phyloP scores from a whole-genome alignment of 2,797 vertebrate genomes.

The Poeciliopsis infans region DNA sequence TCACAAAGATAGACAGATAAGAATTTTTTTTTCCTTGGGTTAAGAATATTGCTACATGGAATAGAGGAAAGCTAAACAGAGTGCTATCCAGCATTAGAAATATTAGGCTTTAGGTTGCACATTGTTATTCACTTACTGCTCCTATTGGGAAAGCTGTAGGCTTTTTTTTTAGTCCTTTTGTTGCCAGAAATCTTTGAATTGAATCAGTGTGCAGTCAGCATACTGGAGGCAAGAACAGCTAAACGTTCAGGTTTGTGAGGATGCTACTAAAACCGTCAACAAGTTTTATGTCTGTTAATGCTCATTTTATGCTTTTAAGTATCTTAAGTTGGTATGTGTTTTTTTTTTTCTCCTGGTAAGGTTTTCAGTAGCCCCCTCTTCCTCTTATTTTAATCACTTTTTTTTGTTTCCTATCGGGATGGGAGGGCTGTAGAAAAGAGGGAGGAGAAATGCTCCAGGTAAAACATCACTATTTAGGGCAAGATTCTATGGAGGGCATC shows the following conservation, averaged over 20 bases:
- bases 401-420: constrained; percentile 72
- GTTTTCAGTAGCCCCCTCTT: constrained; percentile 42
- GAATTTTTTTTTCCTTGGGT: constrained; percentile 51
- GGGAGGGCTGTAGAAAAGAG: constrained; percentile 46
- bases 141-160: constrained; percentile 76
- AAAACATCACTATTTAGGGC: constrained; percentile 85
- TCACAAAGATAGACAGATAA: constrained; percentile 79
- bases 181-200: constrained; percentile 72
- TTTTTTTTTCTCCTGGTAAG: constrained; percentile 41
- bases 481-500: constrained; percentile 82
- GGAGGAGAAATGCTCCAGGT: constrained; percentile 75
- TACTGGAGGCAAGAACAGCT: constrained; percentile 66
- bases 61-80: constrained; percentile 51
- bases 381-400: constrained; percentile 68
- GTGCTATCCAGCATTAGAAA: constrained; percentile 64
- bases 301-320: constrained; percentile 55
- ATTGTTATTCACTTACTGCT: constrained; percentile 75
- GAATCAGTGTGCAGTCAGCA: constrained; percentile 73
- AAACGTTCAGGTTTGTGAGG: constrained; percentile 67
- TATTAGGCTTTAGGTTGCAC: constrained; percentile 62
- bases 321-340: constrained; percentile 45
- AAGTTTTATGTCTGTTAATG: constrained; percentile 56
- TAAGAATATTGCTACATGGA: constrained; percentile 36
- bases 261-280: constrained; percentile 62
- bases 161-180: constrained; percentile 56